Percentiles rank a stretch among this genome's conserved stretches.
Evolutionary conservation across 2,888 invertebrate genomes (phyloP).

Genomic region (Morinoia aosen): DNA sequence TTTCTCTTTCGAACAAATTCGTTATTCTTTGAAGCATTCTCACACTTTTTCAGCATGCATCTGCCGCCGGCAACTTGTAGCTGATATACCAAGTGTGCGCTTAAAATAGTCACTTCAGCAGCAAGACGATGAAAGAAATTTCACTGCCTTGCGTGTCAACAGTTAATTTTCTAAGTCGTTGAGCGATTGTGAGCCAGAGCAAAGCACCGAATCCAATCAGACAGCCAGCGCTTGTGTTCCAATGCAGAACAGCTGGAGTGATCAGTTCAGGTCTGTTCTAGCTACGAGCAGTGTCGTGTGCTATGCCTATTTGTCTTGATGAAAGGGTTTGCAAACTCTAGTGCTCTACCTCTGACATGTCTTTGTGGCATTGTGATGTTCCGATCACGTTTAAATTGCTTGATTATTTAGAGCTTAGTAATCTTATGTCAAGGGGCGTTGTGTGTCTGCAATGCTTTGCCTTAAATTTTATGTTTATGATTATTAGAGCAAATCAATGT

Average conservation of each 20-base stretch:
- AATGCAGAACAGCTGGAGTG: not conserved
- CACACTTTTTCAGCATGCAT: not conserved
- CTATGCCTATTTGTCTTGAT: not conserved
- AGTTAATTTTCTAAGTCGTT: not conserved
- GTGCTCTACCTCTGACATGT: not conserved
- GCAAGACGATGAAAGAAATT: not conserved
- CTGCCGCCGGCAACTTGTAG: not conserved
- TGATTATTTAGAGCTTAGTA: not conserved
- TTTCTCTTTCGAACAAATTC: not conserved
- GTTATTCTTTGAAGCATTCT: too few relatives aligned
- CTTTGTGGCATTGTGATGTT: too few relatives aligned
- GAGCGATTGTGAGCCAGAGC: not conserved
- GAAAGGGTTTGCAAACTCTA: not conserved
- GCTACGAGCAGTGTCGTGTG: not conserved
- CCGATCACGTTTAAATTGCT: too few relatives aligned
- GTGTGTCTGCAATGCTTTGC: too few relatives aligned
- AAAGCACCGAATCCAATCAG: not conserved
- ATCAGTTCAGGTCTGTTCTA: not conserved
- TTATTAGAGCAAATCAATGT: too few relatives aligned
- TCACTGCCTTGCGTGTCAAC: not conserved
- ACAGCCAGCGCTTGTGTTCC: not conserved
- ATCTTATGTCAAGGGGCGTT: not conserved
- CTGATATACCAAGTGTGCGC: not conserved
- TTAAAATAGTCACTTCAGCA: not conserved
- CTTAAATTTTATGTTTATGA: too few relatives aligned